Conservation (phyloP, 1,140 invertebrate species). For the Parasteatoda tepidariorum region DNA sequence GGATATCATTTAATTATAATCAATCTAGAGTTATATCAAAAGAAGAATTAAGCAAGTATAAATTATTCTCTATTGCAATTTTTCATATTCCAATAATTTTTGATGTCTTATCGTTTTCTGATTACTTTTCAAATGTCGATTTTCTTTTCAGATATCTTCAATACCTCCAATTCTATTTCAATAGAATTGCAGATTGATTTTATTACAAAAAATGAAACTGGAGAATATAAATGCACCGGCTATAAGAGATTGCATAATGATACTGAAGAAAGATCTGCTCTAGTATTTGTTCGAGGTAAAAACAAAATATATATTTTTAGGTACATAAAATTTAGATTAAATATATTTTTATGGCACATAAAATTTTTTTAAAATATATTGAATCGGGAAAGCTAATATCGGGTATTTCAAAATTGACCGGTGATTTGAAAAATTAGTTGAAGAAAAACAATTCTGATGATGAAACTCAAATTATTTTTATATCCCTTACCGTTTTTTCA, state of each 20-base stretch:
- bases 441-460: too few species aligned
- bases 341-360: too few species aligned
- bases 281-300: neutral
- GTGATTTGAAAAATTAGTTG: too few species aligned
- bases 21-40: neutral
- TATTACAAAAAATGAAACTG: constrained; percentile 37
- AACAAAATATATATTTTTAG: neutral
- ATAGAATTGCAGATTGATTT: neutral
- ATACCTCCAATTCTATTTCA: neutral
- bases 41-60: constrained; percentile 22
- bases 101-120: neutral
- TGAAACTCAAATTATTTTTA: too few species aligned
- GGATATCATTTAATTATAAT: constrained; percentile 4
- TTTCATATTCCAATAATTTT: neutral
- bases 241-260: neutral
- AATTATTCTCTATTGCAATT: neutral
- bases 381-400: too few species aligned
- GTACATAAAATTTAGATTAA: neutral
- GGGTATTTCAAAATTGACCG: too few species aligned
- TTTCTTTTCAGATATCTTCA: constrained; percentile 2
- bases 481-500: too few species aligned
- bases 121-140: neutral
- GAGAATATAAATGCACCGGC: constrained; percentile 38
- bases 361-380: too few species aligned
- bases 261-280: neutral